Percentiles rank a stretch among this genome's conserved stretches.
phyloP scores from a whole-genome alignment of 2,797 vertebrate genomes.

The Poliocrania exsul region DNA sequence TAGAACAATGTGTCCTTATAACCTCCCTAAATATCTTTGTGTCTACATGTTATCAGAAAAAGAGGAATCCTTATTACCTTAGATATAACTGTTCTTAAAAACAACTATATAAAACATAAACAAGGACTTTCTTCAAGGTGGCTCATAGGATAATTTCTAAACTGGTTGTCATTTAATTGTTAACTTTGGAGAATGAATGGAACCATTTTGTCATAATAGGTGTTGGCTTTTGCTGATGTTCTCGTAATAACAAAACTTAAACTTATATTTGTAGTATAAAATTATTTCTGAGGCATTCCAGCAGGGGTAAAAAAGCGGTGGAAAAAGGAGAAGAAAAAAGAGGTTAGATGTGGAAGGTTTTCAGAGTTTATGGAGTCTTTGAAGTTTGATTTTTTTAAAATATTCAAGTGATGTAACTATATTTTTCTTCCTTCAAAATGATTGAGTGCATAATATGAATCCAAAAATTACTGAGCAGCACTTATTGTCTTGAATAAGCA shows the following conservation, averaged over 20 bases:
- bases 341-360: fast-evolving
- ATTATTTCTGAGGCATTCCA: not conserved
- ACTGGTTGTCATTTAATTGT: not conserved
- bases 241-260: not conserved
- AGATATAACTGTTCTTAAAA: not conserved
- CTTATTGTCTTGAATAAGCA: not conserved
- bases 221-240: not conserved
- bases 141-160: not conserved
- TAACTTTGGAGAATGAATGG: not conserved
- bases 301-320: not conserved
- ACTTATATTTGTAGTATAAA: not conserved
- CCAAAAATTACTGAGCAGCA: not conserved
- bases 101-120: not conserved
- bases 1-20: not conserved
- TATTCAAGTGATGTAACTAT: not conserved
- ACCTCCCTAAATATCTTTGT: not conserved
- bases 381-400: not conserved
- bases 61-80: not conserved
- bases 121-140: not conserved
- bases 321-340: not conserved
- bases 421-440: not conserved
- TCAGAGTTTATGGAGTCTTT: not conserved
- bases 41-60: not conserved
- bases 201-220: not conserved
- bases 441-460: not conserved